Conservation (phyloP, 1,140 invertebrate genomes). For the Papilio xuthus region DNA sequence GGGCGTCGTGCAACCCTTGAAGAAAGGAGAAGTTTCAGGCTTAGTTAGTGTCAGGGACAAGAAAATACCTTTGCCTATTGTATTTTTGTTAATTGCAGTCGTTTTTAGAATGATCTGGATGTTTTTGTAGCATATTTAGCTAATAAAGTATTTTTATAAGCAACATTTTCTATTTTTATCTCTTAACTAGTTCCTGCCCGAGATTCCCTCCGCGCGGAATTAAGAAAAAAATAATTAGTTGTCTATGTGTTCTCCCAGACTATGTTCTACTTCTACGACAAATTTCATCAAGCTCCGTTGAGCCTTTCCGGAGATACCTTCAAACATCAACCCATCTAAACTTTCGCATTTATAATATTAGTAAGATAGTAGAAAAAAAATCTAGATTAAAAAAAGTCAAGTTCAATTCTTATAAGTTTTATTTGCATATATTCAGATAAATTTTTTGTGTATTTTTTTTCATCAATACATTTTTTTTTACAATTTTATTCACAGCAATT, state of each 20-base stretch:
- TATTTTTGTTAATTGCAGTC: conserved; percentile 57
- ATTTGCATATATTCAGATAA: conserved; percentile 51
- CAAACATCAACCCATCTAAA: too few species aligned
- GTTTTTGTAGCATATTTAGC: conserved; percentile 57
- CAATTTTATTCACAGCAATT: conserved; percentile 60
- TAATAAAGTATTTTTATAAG: conserved; percentile 54
- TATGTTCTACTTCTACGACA: too few species aligned
- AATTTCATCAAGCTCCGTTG: too few species aligned
- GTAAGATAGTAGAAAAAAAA: background rate
- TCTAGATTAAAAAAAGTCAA: conserved; percentile 40
- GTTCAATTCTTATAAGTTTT: conserved; percentile 46
- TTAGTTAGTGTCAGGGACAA: conserved; percentile 45
- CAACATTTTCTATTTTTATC: conserved; percentile 41
- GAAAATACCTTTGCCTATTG: conserved; percentile 60
- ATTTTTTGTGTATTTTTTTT: conserved; percentile 54
- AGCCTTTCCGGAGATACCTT: too few species aligned
- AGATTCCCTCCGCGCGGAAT: background rate
- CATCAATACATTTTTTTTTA: conserved; percentile 43
- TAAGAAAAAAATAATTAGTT: too few species aligned
- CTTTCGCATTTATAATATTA: too few species aligned
- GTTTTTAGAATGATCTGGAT: conserved; percentile 68
- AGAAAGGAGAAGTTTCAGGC: conserved; percentile 81
- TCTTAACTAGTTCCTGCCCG: too few species aligned
- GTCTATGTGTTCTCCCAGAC: too few species aligned
- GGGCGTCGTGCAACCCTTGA: conserved; percentile 78